Conservation (phyloP, 2,888 invertebrate species). For the Leptinotarsa tumamoca region DNA sequence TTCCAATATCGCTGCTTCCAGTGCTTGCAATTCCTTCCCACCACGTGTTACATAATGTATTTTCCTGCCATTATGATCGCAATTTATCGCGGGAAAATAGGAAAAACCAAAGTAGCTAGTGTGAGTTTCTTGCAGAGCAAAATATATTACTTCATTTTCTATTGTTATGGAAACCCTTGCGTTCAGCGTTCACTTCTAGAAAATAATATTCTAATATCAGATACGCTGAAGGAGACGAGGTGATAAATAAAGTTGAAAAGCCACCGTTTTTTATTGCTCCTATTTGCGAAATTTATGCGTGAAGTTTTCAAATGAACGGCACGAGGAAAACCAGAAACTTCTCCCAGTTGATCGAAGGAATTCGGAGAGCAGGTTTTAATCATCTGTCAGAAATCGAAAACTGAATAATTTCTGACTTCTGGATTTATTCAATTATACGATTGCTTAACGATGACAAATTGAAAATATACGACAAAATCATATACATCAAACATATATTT, state of each 20-base stretch:
- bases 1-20: conserved; percentile 50
- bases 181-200: conserved; percentile 28
- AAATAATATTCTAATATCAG: conserved; percentile 34
- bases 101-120: conserved; percentile 43
- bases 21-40: conserved; percentile 48
- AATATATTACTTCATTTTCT: conserved; percentile 52
- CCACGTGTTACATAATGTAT: conserved; percentile 56
- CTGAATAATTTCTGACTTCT: no score
- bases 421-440: no score
- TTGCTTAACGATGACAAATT: no score
- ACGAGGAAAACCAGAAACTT: not conserved
- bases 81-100: conserved; percentile 51
- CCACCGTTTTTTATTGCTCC: conserved; percentile 21
- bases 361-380: no score
- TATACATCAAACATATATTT: no score
- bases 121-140: conserved; percentile 43
- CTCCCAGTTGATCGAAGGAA: no score
- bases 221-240: conserved; percentile 27
- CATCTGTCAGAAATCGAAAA: no score
- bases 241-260: conserved; percentile 23
- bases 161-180: conserved; percentile 40
- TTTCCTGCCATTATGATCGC: conserved; percentile 51
- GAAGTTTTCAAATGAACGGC: conserved; percentile 2
- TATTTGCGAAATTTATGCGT: conserved; percentile 12
- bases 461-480: no score